Evolutionary conservation across 2,888 invertebrate species (phyloP).

Genomic region (Onthophagus sagittarius): DNA sequence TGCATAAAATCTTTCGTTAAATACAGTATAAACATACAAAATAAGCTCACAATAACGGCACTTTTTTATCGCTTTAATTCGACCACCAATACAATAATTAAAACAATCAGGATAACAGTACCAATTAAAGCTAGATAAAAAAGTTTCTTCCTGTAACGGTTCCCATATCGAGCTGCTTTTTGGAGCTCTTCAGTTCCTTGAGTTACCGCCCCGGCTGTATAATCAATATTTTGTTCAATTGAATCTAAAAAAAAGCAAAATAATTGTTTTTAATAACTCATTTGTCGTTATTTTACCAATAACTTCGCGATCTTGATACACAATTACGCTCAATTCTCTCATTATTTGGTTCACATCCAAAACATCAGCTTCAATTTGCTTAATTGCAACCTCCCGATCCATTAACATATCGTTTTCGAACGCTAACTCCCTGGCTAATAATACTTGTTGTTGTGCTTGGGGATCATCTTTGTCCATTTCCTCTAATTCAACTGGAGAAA

Average conservation of each 20-base stretch:
- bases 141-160: constrained; percentile 70
- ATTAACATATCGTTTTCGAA: constrained; percentile 76
- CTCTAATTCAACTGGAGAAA: constrained; percentile 42
- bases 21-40: neutral
- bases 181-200: constrained; percentile 72
- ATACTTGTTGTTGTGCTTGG: constrained; percentile 47
- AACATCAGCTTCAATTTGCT: constrained; percentile 76
- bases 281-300: constrained; percentile 66
- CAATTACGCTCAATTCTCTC: constrained; percentile 67
- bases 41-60: neutral
- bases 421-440: constrained; percentile 58
- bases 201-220: constrained; percentile 70
- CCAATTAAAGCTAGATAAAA: constrained; percentile 67
- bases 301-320: constrained; percentile 66
- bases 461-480: constrained; percentile 19
- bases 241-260: constrained; percentile 58
- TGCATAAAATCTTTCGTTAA: too few species aligned
- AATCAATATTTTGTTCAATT: constrained; percentile 78
- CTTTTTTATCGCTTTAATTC: constrained; percentile 21
- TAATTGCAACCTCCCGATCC: constrained; percentile 76
- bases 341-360: constrained; percentile 82
- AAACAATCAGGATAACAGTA: constrained; percentile 61
- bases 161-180: constrained; percentile 79
- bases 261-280: neutral
- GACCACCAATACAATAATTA: constrained; percentile 57